Base-by-base conservation (phyloP, 2,113 vertebrate species). In the Sorex araneus region DNA sequence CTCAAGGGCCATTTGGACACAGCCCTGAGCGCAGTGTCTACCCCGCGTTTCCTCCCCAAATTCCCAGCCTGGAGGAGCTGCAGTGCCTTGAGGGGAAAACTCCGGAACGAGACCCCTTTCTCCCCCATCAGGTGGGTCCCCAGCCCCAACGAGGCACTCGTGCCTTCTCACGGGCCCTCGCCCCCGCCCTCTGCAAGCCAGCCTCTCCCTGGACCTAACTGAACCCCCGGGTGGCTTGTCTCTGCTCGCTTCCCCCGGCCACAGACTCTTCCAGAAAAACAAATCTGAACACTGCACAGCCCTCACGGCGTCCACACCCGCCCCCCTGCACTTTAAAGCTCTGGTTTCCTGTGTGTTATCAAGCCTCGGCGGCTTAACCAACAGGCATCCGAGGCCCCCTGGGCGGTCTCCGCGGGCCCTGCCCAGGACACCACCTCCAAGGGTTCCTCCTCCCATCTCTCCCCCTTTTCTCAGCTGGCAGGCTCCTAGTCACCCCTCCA, bases 401-500 rank as follows among this genome's bases (percentile, higher is more conserved):
- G 60, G n/a, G 85, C 0, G 40, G 47, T 43, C 40, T 82, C 66
- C 34, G 23, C 83, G 85, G 12, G 47, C 0, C 0, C 70, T 45
- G 76, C 27, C 85, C 69, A n/a, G 28, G 63, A 87, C 47, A 89
- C 71, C 23, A 90, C 34, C 40, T 86, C 67, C 69, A 27, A 43
- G 40, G 70, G 57, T 19, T 57, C 18, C 18, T 84, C 92, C 63
- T n/a, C n/a, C 1, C 74, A 6, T 16, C 83, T 69, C 28, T 25
- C 16, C 57, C 30, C 47, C n/a, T 79, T 92, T 84, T 69, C 74
- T 43, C 28, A 84, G 30, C 6, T 82, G 74, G 34, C 77, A 75
- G 95, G 96, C 94, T 95, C 89, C 73, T 96, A 84, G 45, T 81
- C 67, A 87, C 64, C 34, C 57, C 57, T 93, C 69, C 85, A 94